phyloP scores from a whole-genome alignment of 1,140 invertebrate genomes.

The Octopus bimaculoides region DNA sequence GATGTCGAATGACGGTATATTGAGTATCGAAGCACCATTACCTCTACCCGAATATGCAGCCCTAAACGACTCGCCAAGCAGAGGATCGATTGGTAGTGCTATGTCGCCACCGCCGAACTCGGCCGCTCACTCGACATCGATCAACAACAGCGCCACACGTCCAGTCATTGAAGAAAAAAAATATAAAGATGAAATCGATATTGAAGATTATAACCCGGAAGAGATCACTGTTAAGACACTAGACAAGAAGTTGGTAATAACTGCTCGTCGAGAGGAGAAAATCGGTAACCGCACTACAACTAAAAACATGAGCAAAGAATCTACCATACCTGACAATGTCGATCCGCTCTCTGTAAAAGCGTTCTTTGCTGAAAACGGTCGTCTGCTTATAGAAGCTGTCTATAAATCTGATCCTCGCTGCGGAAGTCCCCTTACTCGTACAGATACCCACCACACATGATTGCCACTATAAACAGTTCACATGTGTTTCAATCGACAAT shows the following conservation, averaged over 20 bases:
- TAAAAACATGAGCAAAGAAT: conserved; percentile 52
- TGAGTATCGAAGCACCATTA: conserved; percentile 49
- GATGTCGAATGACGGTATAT: conserved; percentile 49
- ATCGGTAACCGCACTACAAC: conserved; percentile 44
- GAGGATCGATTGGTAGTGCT: not conserved
- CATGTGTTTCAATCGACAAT: too few species aligned
- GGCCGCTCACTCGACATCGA: not conserved
- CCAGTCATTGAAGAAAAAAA: conserved; percentile 36
- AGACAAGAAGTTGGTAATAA: conserved; percentile 48
- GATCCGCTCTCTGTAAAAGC: conserved; percentile 53
- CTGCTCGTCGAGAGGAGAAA: conserved; percentile 46
- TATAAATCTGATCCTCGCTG: conserved; percentile 28
- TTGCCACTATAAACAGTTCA: too few species aligned
- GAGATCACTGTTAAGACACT: conserved; percentile 53
- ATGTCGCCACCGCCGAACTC: conserved; percentile 19
- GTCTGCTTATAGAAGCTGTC: conserved; percentile 53
- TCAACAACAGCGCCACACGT: conserved; percentile 13
- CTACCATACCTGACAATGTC: conserved; percentile 51
- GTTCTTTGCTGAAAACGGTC: conserved; percentile 51
- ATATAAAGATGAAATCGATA: conserved; percentile 48
- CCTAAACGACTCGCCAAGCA: conserved; percentile 25
- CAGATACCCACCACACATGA: conserved; percentile 1
- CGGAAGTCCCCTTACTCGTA: conserved; percentile 10
- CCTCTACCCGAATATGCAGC: conserved; percentile 37
- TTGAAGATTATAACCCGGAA: conserved; percentile 52